Conservation (phyloP, 2,113 vertebrate species). For the Oreotrochilus melanogaster region DNA sequence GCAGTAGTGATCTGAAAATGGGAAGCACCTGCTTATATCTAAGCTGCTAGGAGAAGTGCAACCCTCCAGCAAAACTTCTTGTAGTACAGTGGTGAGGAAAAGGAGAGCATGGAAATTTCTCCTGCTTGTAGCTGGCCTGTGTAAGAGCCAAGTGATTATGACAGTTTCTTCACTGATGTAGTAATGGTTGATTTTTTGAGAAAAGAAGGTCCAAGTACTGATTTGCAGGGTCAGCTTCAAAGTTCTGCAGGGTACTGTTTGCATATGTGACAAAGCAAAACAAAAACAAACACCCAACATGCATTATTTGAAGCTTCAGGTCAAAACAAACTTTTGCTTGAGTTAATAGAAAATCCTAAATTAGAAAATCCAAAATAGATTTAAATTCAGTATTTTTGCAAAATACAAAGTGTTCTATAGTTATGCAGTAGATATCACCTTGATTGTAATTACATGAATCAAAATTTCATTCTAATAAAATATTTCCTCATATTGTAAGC, state of each 20-base stretch:
- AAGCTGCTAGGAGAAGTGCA: not conserved
- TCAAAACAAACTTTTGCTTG: not conserved
- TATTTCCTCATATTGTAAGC: not conserved
- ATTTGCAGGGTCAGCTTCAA: not conserved
- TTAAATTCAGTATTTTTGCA: not conserved
- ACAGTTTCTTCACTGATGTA: not conserved
- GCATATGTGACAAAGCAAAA: not conserved
- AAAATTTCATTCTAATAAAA: not conserved
- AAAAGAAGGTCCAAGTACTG: not conserved
- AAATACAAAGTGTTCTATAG: not conserved
- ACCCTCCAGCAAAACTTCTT: not conserved
- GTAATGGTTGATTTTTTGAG: not conserved
- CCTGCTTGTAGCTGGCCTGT: not conserved
- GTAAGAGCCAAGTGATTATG: not conserved
- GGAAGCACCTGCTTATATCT: not conserved
- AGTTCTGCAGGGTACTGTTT: not conserved
- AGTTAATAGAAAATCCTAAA: not conserved
- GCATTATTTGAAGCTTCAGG: not conserved
- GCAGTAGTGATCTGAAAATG: not conserved
- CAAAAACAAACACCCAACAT: not conserved
- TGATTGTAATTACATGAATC: not conserved
- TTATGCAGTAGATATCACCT: not conserved
- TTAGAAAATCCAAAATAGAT: not conserved
- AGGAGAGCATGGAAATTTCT: not conserved
- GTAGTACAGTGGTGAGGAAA: not conserved